phyloP scores from a whole-genome alignment of 2,113 vertebrate genomes.

The Leucopsar rothschildi region DNA sequence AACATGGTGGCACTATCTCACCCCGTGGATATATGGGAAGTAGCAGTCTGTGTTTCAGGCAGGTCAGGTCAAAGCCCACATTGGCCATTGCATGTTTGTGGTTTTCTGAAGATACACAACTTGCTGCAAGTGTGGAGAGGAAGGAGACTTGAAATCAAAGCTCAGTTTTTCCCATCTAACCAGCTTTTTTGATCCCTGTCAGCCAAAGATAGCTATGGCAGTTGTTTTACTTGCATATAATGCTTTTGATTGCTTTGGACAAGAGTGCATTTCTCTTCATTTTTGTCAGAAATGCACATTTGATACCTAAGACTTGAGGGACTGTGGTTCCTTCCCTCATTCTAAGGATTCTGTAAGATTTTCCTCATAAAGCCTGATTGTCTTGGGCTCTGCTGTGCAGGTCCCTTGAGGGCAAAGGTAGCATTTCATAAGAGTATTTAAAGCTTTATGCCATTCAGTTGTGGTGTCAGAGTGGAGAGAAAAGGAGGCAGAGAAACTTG shows the following conservation, averaged over 20 bases:
- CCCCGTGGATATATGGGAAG: fast-evolving
- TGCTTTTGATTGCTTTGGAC: neutral
- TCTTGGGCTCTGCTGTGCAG: neutral
- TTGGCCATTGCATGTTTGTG: neutral
- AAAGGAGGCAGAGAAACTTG: neutral
- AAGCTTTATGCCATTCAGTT: neutral
- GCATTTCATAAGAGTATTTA: neutral
- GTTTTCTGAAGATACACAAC: neutral
- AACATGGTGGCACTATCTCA: neutral
- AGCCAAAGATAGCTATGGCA: neutral
- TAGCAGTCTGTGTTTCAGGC: neutral
- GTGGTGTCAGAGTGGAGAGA: neutral
- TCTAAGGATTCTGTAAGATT: neutral
- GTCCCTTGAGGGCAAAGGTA: neutral
- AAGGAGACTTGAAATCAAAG: neutral
- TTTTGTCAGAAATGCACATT: neutral
- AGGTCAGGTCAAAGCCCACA: neutral
- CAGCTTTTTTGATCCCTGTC: neutral
- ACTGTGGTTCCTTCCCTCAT: neutral
- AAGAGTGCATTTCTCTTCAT: neutral
- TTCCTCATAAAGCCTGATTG: neutral
- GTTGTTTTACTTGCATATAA: neutral
- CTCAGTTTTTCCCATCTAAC: neutral
- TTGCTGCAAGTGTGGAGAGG: neutral
- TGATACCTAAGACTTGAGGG: neutral